Conservation (phyloP, 2,797 vertebrate genomes). For the Danio choprae region DNA sequence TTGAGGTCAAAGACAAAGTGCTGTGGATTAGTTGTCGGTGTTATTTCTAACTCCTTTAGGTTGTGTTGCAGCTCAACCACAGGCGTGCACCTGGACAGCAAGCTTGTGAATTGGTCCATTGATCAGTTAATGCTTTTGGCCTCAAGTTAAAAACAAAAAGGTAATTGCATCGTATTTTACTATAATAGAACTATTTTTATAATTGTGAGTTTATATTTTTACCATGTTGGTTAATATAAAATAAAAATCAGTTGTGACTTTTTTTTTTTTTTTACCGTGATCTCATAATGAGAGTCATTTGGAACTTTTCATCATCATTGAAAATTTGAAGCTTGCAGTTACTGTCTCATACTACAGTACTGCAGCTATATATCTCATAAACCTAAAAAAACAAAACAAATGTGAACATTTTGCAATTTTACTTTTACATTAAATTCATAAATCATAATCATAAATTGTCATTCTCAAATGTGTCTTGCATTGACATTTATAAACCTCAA, state of each 20-base stretch:
- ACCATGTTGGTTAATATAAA: too few species aligned
- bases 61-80: slow-evolving; percentile 20
- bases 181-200: not conserved
- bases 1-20: slow-evolving; percentile 58
- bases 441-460: too few species aligned
- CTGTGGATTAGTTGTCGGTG: slow-evolving; percentile 65
- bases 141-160: not conserved
- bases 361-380: too few species aligned
- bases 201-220: not conserved
- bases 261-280: too few species aligned
- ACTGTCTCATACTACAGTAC: too few species aligned
- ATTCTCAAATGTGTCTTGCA: too few species aligned
- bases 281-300: not conserved
- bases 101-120: slow-evolving; percentile 12
- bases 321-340: not conserved
- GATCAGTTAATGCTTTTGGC: not conserved
- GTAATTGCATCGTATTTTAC: not conserved
- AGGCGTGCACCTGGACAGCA: not conserved
- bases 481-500: too few species aligned
- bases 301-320: not conserved
- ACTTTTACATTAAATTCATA: too few species aligned
- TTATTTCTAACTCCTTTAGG: slow-evolving; percentile 64
- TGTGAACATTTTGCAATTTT: too few species aligned
- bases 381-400: too few species aligned
- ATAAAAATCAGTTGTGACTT: too few species aligned